Evolutionary conservation across 2,797 vertebrate genomes (phyloP), one percentile per base, ranked within the genome.

Genomic region (Lindbergichthys nudifrons): DNA sequence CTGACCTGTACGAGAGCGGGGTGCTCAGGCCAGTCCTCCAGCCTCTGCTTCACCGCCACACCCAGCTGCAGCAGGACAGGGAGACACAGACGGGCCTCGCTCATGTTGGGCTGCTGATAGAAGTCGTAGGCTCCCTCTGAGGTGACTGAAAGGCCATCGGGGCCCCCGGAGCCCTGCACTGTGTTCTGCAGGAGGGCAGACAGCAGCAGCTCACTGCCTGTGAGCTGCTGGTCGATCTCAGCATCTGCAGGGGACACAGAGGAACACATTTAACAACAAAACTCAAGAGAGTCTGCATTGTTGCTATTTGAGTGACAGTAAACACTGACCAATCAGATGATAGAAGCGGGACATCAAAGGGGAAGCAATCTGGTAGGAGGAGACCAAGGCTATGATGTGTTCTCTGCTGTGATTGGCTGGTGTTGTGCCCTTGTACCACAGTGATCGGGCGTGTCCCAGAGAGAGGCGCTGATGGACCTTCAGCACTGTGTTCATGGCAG

Each of bases 11-110:
- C 54, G 18, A 99, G 96, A 0, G 95, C 96, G 0, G 98, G 97
- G 85, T 99, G 98, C 1, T 97, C 98, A 0, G 98, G 97, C 98
- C 98, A 99, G 30, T 99, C 97, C 46, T 95, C 90, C 21, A 99
- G 90, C 14, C 97, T 93, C 48, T 80, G 80, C 45, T 82, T 93
- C 58, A 98, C 95, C 2, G 95, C 94, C 16, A 85, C 89, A 36
- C 83, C 88, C 82, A 99, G 93, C 80, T 91, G 90, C 43, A 96
- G 93, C 41, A 99, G 91, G 4, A 96, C 94, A 19, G 96, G 95
- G 0, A 97, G 96, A 81, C 97, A 97, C 30, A 94, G 93, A 0
- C 92, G 93, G 13, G 96, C 96, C 91, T 99, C 95, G 18, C 92
- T 94, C 88, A 97, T 93, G 77, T 98, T 99, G 69, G 97, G 96